Conservation (phyloP, 1,140 invertebrate genomes). For the Hestina assimilis region DNA sequence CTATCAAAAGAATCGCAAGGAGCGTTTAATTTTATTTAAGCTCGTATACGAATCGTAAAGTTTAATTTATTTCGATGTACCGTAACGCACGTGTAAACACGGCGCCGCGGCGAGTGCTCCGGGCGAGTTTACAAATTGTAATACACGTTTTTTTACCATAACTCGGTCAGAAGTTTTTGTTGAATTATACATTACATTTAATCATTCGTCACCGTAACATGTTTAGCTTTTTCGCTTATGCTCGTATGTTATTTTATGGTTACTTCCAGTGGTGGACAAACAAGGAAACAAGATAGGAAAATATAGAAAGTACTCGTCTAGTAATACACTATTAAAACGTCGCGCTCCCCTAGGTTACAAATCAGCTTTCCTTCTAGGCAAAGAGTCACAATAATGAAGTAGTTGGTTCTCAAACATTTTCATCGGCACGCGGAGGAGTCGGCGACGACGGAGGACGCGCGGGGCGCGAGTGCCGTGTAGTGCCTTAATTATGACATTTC, state of each 20-base stretch:
- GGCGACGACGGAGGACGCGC: constrained; percentile 16
- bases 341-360: constrained; percentile 26
- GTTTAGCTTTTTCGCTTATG: background rate
- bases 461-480: constrained; percentile 40
- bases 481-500: constrained; percentile 70
- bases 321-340: constrained; percentile 31
- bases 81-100: constrained; percentile 17
- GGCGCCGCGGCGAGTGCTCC: background rate
- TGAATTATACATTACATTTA: background rate
- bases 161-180: constrained; percentile 4
- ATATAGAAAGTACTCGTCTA: background rate
- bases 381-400: constrained; percentile 51
- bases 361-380: constrained; percentile 37
- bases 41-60: constrained; percentile 27
- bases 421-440: constrained; percentile 31
- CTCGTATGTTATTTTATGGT: background rate
- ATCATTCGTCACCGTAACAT: background rate
- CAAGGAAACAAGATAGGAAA: background rate
- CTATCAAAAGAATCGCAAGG: constrained; percentile 39
- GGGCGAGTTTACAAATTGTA: constrained; percentile 3
- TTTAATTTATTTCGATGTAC: constrained; percentile 31
- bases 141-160: constrained; percentile 3
- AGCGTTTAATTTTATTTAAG: constrained; percentile 39
- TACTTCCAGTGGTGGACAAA: background rate
- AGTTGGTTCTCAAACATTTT: constrained; percentile 37